A percentile compares a stretch with the other conserved stretches of the same genome.
Evolutionary conservation across 2,797 vertebrate genomes (phyloP).

Genomic region (Sebastes glaucus): DNA sequence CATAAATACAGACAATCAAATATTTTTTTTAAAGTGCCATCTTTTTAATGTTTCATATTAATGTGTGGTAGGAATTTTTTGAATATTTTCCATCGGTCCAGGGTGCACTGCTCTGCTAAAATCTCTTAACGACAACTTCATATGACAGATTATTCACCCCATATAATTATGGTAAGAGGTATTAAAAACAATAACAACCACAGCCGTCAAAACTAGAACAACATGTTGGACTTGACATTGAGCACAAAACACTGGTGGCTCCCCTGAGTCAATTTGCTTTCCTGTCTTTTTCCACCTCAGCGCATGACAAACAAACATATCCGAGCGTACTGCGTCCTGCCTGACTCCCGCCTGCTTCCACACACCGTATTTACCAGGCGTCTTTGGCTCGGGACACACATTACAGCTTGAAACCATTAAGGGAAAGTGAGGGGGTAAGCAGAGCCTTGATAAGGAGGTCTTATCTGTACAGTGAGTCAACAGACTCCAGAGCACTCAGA

Average conservation of each 20-base stretch:
- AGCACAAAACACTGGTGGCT: constrained; percentile 27
- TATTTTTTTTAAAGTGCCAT: constrained; percentile 6
- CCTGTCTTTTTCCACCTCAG: constrained; percentile 54
- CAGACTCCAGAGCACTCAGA: constrained; percentile 46
- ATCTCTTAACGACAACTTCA: constrained; percentile 15
- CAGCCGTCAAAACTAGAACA: constrained; percentile 14
- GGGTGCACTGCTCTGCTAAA: background rate
- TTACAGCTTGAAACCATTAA: constrained; percentile 68
- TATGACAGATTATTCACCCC: constrained; percentile 22
- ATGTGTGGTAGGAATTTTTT: background rate
- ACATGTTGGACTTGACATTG: constrained; percentile 8
- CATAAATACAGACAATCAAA: constrained; percentile 30
- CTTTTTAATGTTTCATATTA: constrained; percentile 31
- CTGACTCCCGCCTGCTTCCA: constrained; percentile 16
- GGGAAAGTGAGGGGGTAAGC: constrained; percentile 44
- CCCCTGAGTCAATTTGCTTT: constrained; percentile 32
- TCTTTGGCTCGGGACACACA: constrained; percentile 55
- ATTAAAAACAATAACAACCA: constrained; percentile 45
- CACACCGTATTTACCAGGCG: constrained; percentile 49
- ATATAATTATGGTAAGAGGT: constrained; percentile 32
- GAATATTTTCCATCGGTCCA: constrained; percentile 22
- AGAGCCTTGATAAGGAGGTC: constrained; percentile 57
- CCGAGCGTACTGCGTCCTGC: constrained; percentile 16
- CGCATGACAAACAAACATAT: constrained; percentile 67
- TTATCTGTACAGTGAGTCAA: constrained; percentile 69